Conservation (phyloP, 2,797 vertebrate genomes). For the Danio tinwini region DNA sequence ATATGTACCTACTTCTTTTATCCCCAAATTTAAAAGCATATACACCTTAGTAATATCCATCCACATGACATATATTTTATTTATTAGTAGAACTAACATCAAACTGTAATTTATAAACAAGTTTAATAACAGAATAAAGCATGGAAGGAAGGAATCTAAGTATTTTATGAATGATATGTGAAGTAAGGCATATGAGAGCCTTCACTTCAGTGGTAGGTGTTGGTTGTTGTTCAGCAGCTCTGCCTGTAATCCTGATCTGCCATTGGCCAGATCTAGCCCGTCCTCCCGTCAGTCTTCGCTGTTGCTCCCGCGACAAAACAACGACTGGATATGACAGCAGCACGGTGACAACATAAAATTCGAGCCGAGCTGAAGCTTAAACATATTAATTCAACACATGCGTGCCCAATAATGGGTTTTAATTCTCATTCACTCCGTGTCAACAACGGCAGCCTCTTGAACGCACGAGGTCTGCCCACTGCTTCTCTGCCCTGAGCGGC, state of each 20-base stretch:
- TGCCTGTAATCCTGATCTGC: constrained; percentile 16
- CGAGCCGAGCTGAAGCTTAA: not conserved
- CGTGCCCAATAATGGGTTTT: constrained; percentile 1
- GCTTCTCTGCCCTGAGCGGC: constrained; percentile 19
- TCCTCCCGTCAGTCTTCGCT: not conserved
- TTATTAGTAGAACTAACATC: not conserved
- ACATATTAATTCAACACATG: not conserved
- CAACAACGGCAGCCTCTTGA: not conserved
- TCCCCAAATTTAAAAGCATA: not conserved
- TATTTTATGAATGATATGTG: not conserved
- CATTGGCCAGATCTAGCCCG: constrained; percentile 48
- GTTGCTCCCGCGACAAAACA: constrained; percentile 20
- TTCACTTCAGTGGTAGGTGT: not conserved
- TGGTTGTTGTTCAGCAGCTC: constrained; percentile 21
- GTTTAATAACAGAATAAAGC: not conserved
- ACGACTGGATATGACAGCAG: constrained; percentile 16
- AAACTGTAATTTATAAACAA: not conserved
- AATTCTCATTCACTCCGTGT: not conserved
- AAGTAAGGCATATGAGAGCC: not conserved
- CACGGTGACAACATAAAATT: not conserved
- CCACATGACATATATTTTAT: not conserved
- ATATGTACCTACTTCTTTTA: no score
- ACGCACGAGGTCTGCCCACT: constrained; percentile 5
- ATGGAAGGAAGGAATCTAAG: not conserved
- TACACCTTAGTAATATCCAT: not conserved